Evolutionary conservation across 2,888 invertebrate species (phyloP).

Genomic region (Selenia dentaria): DNA sequence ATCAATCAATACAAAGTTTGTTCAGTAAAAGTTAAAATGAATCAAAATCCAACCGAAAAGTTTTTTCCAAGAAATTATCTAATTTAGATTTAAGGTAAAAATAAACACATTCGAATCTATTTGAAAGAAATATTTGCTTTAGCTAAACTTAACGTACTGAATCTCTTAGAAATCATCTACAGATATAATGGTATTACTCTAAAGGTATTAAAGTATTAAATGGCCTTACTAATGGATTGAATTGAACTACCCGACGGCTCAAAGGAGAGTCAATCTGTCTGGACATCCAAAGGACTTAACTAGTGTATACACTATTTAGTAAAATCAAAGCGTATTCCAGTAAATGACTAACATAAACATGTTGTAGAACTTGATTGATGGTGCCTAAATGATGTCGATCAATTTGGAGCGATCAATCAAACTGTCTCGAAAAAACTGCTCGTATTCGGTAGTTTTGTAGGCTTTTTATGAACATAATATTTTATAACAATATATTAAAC

Average conservation of each 20-base stretch:
- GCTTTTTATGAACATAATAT: not conserved
- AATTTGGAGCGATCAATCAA: conserved; percentile 27
- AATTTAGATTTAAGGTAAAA: no score
- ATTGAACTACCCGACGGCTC: not conserved
- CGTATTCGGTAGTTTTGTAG: conserved; percentile 11
- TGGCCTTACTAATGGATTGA: conserved; percentile 10
- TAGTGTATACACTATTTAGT: not conserved
- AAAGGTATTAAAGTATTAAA: no score
- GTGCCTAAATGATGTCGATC: conserved; percentile 19
- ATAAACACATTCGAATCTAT: no score
- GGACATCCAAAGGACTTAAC: not conserved
- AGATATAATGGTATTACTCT: no score
- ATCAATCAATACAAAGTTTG: no score
- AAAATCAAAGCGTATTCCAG: conserved; percentile 8
- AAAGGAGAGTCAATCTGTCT: conserved; percentile 5
- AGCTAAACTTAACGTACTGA: no score
- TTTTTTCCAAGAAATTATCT: no score
- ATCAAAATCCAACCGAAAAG: no score
- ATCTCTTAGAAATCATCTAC: no score
- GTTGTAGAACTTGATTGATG: conserved; percentile 21
- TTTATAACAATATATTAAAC: no score
- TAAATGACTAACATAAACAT: conserved; percentile 11
- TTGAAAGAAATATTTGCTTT: no score
- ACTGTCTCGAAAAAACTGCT: conserved; percentile 9
- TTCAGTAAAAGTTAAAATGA: no score